These are phyloP conservation scores for Tylochromis polylepis DNA, from an alignment of 2,113 vertebrate genomes.

Conservation along the genomic window DNA sequence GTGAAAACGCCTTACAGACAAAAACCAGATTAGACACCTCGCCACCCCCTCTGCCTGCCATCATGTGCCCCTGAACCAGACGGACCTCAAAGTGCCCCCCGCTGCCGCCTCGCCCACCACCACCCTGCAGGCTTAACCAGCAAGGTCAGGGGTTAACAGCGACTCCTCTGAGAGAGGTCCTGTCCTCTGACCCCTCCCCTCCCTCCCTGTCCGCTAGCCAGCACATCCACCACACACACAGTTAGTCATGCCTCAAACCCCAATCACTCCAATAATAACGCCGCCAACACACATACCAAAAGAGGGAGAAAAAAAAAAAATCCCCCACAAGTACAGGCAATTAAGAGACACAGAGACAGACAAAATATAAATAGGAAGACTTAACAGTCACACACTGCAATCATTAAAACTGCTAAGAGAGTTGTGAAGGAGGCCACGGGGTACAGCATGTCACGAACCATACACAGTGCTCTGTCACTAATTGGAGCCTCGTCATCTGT, in stretches of 20 bases:
- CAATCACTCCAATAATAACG: slow-evolving; percentile 29
- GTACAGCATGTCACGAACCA: neutral
- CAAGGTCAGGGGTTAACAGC: slow-evolving; percentile 72
- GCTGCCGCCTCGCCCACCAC: slow-evolving; percentile 35
- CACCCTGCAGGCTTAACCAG: slow-evolving; percentile 72
- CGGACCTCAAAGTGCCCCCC: slow-evolving; percentile 46
- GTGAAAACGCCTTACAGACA: slow-evolving; percentile 66
- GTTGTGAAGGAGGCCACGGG: slow-evolving; percentile 3
- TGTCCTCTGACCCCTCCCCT: slow-evolving; percentile 73
- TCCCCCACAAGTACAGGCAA: neutral
- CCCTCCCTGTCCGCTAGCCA: slow-evolving; percentile 37
- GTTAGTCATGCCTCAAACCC: slow-evolving; percentile 17
- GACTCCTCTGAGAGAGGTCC: slow-evolving; percentile 74
- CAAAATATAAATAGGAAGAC: slow-evolving; percentile 22
- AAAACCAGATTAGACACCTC: slow-evolving; percentile 76
- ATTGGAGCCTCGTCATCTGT: slow-evolving; percentile 42
- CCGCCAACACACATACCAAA: slow-evolving; percentile 11
- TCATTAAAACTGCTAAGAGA: slow-evolving; percentile 5
- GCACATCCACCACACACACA: slow-evolving; percentile 60
- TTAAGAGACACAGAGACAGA: slow-evolving; percentile 14
- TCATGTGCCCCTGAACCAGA: slow-evolving; percentile 66
- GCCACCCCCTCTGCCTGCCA: slow-evolving; percentile 54
- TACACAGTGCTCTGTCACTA: slow-evolving; percentile 9
- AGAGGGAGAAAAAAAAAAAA: neutral
- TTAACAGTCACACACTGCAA: neutral